A percentile compares a stretch with the other conserved stretches of the same genome.
Evolutionary conservation across 2,888 invertebrate genomes (phyloP).

Genomic region (Strigamia crassipes): DNA sequence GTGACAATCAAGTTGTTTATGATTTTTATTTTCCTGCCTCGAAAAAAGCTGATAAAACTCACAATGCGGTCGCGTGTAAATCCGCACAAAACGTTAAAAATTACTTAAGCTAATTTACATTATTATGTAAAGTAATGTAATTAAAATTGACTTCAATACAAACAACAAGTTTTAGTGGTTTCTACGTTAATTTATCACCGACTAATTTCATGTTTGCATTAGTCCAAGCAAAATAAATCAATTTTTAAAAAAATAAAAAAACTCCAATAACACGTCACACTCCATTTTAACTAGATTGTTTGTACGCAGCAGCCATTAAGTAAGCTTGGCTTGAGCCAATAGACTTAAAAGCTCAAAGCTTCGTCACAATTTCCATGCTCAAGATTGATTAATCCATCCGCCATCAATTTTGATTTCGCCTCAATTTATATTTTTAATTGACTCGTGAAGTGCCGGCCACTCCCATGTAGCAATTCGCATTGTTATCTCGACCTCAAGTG

Average conservation of each 20-base stretch:
- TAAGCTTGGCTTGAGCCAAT: not conserved
- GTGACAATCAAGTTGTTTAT: not conserved
- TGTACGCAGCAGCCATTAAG: not conserved
- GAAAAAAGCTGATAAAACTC: too few species aligned
- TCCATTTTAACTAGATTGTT: not conserved
- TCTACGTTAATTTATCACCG: not conserved
- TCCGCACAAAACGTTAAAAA: not conserved
- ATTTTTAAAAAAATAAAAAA: not conserved
- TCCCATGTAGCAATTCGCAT: too few species aligned
- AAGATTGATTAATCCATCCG: not conserved
- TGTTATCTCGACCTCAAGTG: too few species aligned
- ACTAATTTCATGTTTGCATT: slow-evolving; percentile 3
- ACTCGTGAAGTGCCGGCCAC: too few species aligned
- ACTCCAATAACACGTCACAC: too few species aligned
- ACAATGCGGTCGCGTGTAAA: too few species aligned
- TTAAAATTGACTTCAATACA: not conserved
- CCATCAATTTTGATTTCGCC: too few species aligned
- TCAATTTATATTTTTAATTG: too few species aligned
- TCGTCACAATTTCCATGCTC: not conserved
- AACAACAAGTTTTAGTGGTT: not conserved
- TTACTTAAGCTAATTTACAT: not conserved
- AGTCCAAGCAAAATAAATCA: not conserved
- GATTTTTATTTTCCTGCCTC: too few species aligned
- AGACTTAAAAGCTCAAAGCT: not conserved
- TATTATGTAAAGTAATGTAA: not conserved